Percentiles rank a stretch among this genome's conserved stretches.
Evolutionary conservation across 1,140 invertebrate species (phyloP).

Genomic region (Ylistrum balloti): DNA sequence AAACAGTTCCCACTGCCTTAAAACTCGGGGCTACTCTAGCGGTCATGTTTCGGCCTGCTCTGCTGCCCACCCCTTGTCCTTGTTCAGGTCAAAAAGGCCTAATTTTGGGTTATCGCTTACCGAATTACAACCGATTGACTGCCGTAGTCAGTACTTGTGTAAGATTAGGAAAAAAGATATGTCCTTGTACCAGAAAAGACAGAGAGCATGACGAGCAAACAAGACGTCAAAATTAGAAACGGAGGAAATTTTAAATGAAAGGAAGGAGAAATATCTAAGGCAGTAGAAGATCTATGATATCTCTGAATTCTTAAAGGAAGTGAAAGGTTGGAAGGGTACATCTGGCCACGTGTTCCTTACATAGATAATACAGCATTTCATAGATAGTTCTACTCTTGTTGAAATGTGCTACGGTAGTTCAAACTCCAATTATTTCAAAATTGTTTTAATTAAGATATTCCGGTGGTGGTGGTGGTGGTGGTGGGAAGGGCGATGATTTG

Average conservation of each 20-base stretch:
- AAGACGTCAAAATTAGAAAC: not conserved
- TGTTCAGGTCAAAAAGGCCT: not conserved
- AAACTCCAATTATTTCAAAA: too few relatives aligned
- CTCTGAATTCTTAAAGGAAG: too few relatives aligned
- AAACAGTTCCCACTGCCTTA: not conserved
- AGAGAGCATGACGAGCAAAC: not conserved
- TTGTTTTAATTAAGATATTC: too few relatives aligned
- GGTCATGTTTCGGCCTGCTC: not conserved
- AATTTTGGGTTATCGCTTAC: not conserved
- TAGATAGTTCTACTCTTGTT: too few relatives aligned
- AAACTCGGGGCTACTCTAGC: not conserved
- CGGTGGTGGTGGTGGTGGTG: too few relatives aligned
- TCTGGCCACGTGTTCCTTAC: too few relatives aligned
- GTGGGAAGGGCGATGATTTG: too few relatives aligned
- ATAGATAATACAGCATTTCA: too few relatives aligned
- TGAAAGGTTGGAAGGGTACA: too few relatives aligned
- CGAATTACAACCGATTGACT: not conserved
- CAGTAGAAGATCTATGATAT: not conserved
- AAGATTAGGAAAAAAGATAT: conserved; percentile 2
- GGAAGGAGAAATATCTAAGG: not conserved
- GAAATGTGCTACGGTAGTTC: too few relatives aligned
- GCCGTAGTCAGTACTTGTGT: not conserved
- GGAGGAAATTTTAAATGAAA: conserved; percentile 6
- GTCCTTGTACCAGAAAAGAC: not conserved
- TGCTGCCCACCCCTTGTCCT: not conserved